Evolutionary conservation across 2,888 invertebrate genomes (phyloP).

Genomic region (Leptinotarsa peninsularis): DNA sequence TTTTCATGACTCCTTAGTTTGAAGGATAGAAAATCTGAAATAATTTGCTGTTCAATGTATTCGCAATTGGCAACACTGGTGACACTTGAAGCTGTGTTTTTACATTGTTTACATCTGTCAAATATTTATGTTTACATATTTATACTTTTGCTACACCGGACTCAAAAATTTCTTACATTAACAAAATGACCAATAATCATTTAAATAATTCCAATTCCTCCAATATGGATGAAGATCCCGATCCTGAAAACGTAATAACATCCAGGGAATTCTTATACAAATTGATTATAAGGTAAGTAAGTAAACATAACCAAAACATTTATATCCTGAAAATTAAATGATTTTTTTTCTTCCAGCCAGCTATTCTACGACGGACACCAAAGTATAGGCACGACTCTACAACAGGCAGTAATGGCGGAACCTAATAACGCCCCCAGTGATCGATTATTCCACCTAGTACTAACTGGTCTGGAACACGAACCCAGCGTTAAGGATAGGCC

Average conservation of each 20-base stretch:
- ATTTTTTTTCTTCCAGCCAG: slow-evolving; percentile 76
- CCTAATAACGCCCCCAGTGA: slow-evolving; percentile 97
- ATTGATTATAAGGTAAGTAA: slow-evolving; percentile 91
- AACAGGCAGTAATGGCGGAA: slow-evolving; percentile 87
- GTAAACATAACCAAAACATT: slow-evolving; percentile 22
- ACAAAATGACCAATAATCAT: slow-evolving; percentile 33
- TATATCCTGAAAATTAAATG: slow-evolving; percentile 18
- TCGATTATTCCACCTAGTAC: slow-evolving; percentile 86
- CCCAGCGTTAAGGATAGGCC: slow-evolving; percentile 77
- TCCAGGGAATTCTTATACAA: slow-evolving; percentile 90
- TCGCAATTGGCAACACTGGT: too few relatives aligned
- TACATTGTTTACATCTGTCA: too few relatives aligned
- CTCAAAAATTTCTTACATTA: too few relatives aligned
- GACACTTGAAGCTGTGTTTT: too few relatives aligned
- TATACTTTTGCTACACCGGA: too few relatives aligned
- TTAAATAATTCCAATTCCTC: slow-evolving; percentile 35
- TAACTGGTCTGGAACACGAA: slow-evolving; percentile 87
- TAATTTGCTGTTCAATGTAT: too few relatives aligned
- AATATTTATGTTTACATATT: too few relatives aligned
- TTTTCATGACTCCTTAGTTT: too few relatives aligned
- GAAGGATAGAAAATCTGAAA: too few relatives aligned
- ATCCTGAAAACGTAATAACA: slow-evolving; percentile 84
- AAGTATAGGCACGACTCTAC: slow-evolving; percentile 87
- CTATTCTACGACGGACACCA: slow-evolving; percentile 98
- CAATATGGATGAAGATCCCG: slow-evolving; percentile 69